Percentiles rank a stretch among this genome's conserved stretches.
These are phyloP conservation scores for Mongoloraphidia duomilia DNA, from an alignment of 2,888 invertebrate genomes.

Conservation along the genomic window DNA sequence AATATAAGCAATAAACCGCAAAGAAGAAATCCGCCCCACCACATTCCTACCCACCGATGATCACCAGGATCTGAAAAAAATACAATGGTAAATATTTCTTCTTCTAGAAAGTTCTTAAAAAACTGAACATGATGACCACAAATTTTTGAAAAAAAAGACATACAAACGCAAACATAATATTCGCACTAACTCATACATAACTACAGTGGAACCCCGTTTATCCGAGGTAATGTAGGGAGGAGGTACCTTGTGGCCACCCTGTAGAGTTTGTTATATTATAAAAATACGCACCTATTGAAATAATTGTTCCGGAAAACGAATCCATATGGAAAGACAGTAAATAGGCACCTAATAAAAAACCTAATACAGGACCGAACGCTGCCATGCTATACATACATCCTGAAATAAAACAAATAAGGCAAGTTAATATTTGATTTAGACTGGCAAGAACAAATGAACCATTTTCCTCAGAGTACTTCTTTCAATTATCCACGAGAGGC, in stretches of 20 bases:
- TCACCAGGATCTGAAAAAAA: conserved; percentile 54
- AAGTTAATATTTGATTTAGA: conserved; percentile 3
- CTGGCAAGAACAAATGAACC: background rate
- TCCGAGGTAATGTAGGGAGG: no score
- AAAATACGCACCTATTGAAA: conserved; percentile 51
- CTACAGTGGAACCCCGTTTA: no score
- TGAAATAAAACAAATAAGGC: conserved; percentile 27
- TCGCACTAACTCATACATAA: no score
- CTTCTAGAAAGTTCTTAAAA: background rate
- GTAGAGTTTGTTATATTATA: no score
- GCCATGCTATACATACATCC: conserved; percentile 95
- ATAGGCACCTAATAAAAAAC: conserved; percentile 84
- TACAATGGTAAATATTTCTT: background rate
- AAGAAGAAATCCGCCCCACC: conserved; percentile 92
- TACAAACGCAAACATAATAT: background rate
- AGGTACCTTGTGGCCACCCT: no score
- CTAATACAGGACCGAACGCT: conserved; percentile 89
- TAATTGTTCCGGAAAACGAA: conserved; percentile 57
- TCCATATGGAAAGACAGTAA: conserved; percentile 86
- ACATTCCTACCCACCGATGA: conserved; percentile 82
- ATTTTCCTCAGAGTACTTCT: no score
- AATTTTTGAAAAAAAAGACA: background rate
- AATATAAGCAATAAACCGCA: conserved; percentile 73
- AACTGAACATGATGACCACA: background rate
- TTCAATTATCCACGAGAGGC: no score